Evolutionary conservation across 2,797 vertebrate species (phyloP).

Genomic region (Channa striata): DNA sequence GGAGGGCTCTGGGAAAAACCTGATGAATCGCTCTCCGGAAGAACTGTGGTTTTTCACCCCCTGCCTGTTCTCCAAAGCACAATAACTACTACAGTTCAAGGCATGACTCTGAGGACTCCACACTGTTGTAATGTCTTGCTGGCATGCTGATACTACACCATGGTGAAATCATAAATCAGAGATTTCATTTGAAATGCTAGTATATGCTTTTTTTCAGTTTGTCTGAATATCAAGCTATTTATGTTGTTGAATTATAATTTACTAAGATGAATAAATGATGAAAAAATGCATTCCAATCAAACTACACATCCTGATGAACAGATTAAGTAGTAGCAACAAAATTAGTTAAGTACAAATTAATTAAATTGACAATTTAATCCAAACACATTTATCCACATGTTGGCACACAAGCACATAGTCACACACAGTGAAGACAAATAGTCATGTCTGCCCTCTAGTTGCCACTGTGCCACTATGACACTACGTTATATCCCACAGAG

Average conservation of each 20-base stretch:
- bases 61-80: slow-evolving; percentile 89
- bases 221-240: background rate
- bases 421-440: slow-evolving; percentile 43
- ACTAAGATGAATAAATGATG: background rate
- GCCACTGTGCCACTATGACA: slow-evolving; percentile 73
- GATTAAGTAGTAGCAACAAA: background rate
- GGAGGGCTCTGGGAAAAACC: slow-evolving; percentile 99
- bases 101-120: slow-evolving; percentile 91
- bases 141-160: slow-evolving; percentile 85
- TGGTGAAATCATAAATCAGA: slow-evolving; percentile 73
- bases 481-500: slow-evolving; percentile 27
- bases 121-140: slow-evolving; percentile 87
- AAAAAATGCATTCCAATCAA: background rate
- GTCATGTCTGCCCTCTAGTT: slow-evolving; percentile 84
- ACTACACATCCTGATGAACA: background rate
- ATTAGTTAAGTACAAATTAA: background rate
- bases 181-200: no score
- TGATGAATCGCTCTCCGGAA: slow-evolving; percentile 93
- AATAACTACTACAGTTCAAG: slow-evolving; percentile 94
- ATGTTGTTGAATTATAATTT: background rate
- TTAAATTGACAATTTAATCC: background rate
- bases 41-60: slow-evolving; percentile 90
- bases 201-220: background rate
- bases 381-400: background rate
- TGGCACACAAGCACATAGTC: slow-evolving; percentile 18